phyloP scores from a whole-genome alignment of 1,140 invertebrate species.

The Antheraea mylitta region DNA sequence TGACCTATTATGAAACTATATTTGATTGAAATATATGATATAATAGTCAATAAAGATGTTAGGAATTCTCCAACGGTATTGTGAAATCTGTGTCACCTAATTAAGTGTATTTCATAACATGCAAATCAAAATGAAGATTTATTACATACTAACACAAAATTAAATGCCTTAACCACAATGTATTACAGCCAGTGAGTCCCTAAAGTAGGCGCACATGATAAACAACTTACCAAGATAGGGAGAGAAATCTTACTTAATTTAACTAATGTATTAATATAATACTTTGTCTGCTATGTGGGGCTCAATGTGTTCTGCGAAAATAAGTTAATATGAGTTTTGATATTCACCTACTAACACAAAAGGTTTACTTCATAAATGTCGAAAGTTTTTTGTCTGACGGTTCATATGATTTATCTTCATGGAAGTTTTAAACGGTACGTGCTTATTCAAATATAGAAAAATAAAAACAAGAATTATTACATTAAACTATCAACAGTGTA shows the following conservation, averaged over 20 bases:
- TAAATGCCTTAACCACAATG: slow-evolving; percentile 68
- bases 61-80: background rate
- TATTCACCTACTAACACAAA: slow-evolving; percentile 20
- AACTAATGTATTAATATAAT: slow-evolving; percentile 68
- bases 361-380: slow-evolving; percentile 32
- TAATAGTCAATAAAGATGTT: background rate
- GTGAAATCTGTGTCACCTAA: slow-evolving; percentile 3
- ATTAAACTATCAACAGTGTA: background rate
- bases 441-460: background rate
- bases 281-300: slow-evolving; percentile 30
- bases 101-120: slow-evolving; percentile 20
- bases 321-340: slow-evolving; percentile 17
- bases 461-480: no score
- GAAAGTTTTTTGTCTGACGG: slow-evolving; percentile 23
- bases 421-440: background rate
- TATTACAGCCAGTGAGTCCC: slow-evolving; percentile 31
- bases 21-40: background rate
- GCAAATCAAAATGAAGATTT: slow-evolving; percentile 67
- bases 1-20: background rate
- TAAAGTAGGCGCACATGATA: slow-evolving; percentile 61
- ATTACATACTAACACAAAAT: slow-evolving; percentile 48
- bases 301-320: slow-evolving; percentile 18
- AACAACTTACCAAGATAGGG: slow-evolving; percentile 61
- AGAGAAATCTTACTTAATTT: slow-evolving; percentile 72
- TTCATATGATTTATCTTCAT: slow-evolving; percentile 17